Evolutionary conservation across 1,140 invertebrate genomes (phyloP).

Genomic region (Gryllus bimaculatus): DNA sequence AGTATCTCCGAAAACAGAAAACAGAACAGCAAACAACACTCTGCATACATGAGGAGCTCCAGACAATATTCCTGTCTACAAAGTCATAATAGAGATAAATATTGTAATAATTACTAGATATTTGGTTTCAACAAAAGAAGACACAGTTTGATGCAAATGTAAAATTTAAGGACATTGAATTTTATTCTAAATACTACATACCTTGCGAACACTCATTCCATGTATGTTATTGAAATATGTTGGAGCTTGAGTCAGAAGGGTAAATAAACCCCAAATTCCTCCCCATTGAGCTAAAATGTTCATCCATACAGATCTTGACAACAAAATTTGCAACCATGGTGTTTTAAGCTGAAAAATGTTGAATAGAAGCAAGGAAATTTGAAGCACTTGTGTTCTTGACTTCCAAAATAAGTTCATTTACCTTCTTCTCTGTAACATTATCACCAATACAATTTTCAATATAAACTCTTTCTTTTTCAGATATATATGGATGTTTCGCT

Average conservation of each 20-base stretch:
- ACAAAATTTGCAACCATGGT: constrained; percentile 67
- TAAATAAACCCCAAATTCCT: constrained; percentile 77
- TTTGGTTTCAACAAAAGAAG: background rate
- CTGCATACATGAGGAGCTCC: constrained; percentile 54
- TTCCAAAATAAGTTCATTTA: background rate
- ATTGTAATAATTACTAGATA: background rate
- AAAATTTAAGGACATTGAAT: background rate
- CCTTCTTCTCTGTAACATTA: background rate
- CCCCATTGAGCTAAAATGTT: constrained; percentile 68
- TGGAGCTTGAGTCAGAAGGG: constrained; percentile 72
- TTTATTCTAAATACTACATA: constrained; percentile 36
- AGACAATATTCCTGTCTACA: constrained; percentile 52
- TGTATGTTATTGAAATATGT: constrained; percentile 78
- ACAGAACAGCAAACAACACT: constrained; percentile 49
- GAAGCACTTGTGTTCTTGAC: background rate
- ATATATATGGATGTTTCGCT: constrained; percentile 66
- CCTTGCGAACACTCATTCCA: constrained; percentile 67
- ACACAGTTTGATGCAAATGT: background rate
- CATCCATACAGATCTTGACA: constrained; percentile 66
- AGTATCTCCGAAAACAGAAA: constrained; percentile 50
- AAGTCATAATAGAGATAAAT: background rate
- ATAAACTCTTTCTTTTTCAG: constrained; percentile 49
- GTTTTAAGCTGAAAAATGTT: constrained; percentile 41
- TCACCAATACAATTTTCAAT: constrained; percentile 32
- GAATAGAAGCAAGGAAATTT: background rate